A percentile compares a stretch with the other conserved stretches of the same genome.
Evolutionary conservation across 2,113 vertebrate species (phyloP).

Genomic region (Sinocyclocheilus anshuiensis): DNA sequence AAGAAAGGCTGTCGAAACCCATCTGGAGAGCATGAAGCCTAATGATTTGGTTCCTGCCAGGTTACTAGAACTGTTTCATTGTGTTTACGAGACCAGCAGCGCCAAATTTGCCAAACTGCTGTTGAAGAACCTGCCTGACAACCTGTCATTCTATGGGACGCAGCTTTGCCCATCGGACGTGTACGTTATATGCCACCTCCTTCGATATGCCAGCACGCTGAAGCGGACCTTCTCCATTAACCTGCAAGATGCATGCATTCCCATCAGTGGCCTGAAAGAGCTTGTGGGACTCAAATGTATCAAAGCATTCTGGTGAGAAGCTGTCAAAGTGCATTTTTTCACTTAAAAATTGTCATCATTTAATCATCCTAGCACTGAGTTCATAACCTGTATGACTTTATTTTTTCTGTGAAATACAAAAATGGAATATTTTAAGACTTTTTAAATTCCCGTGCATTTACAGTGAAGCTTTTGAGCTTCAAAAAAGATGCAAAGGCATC

Average conservation of each 20-base stretch:
- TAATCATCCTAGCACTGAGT: background rate
- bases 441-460: background rate
- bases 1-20: constrained; percentile 74
- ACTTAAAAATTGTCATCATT: background rate
- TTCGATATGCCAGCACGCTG: constrained; percentile 68
- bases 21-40: constrained; percentile 74
- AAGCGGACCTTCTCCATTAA: constrained; percentile 79
- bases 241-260: constrained; percentile 79
- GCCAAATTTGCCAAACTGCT: constrained; percentile 71
- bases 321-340: background rate
- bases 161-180: constrained; percentile 79
- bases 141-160: constrained; percentile 79
- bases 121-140: constrained; percentile 71
- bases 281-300: constrained; percentile 80
- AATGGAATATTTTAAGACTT: background rate
- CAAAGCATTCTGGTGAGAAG: constrained; percentile 80
- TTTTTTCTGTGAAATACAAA: background rate
- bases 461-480: background rate
- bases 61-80: constrained; percentile 84
- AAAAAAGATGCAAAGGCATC: background rate
- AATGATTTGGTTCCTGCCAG: constrained; percentile 69
- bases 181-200: constrained; percentile 73
- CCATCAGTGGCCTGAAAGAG: constrained; percentile 77
- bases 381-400: background rate
- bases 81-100: constrained; percentile 77